These are phyloP conservation scores for Blera fallax DNA, from an alignment of 2,888 invertebrate genomes.

Conservation along the genomic window DNA sequence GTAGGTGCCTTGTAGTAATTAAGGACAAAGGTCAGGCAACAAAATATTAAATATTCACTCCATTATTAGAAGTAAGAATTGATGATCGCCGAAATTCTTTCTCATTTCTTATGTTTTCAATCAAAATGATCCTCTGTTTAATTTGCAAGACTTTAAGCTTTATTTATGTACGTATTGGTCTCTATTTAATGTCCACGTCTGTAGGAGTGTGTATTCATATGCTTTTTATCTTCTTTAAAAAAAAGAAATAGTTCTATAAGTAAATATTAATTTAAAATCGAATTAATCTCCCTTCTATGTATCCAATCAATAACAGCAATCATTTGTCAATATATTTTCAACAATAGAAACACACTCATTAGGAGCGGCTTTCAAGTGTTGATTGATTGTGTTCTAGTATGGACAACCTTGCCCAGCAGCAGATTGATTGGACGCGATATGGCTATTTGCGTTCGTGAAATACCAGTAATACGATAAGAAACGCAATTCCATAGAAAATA, in stretches of 20 bases:
- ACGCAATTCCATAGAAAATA: slow-evolving; percentile 28
- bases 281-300: background rate
- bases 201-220: background rate
- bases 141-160: too few relatives aligned
- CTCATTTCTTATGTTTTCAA: too few relatives aligned
- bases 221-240: background rate
- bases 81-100: too few relatives aligned
- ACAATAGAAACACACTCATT: slow-evolving; percentile 42
- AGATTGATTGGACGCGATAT: slow-evolving; percentile 42
- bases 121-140: too few relatives aligned
- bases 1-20: too few relatives aligned
- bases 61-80: too few relatives aligned
- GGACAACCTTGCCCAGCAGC: slow-evolving; percentile 40
- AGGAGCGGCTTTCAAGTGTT: slow-evolving; percentile 50
- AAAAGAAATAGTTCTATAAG: background rate
- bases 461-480: slow-evolving; percentile 30
- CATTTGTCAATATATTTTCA: slow-evolving; percentile 45
- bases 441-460: slow-evolving; percentile 27
- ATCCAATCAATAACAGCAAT: slow-evolving; percentile 29
- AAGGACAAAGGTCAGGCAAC: too few relatives aligned
- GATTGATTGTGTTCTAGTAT: slow-evolving; percentile 47
- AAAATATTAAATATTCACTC: too few relatives aligned
- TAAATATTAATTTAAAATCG: slow-evolving; percentile 26
- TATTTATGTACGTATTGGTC: too few relatives aligned
- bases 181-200: too few relatives aligned